Evolutionary conservation across 2,113 vertebrate species (phyloP).

Genomic region (Merops nubicus): DNA sequence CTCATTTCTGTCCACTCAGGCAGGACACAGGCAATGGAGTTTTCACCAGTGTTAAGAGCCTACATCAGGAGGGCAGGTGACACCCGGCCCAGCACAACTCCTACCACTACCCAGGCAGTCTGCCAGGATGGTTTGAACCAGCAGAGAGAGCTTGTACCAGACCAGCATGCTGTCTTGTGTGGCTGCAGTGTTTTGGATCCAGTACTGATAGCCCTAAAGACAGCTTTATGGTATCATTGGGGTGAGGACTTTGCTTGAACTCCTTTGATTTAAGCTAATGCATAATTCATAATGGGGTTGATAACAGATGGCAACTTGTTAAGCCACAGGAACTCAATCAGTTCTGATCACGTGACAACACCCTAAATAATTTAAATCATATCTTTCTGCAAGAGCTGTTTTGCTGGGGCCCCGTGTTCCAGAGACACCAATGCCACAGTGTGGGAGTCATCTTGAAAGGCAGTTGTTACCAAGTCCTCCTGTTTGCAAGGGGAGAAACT

Average conservation of each 20-base stretch:
- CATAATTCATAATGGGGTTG: conserved; percentile 53
- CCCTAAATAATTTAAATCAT: conserved; percentile 49
- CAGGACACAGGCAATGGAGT: background rate
- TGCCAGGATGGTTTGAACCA: background rate
- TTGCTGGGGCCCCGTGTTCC: background rate
- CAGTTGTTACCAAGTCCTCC: background rate
- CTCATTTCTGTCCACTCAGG: background rate
- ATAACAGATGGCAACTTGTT: conserved; percentile 67
- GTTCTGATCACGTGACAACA: conserved; percentile 60
- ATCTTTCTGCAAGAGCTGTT: background rate
- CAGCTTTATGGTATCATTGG: background rate
- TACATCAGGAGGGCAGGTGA: background rate
- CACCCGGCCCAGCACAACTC: background rate
- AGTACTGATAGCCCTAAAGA: background rate
- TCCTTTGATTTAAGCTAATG: conserved; percentile 38
- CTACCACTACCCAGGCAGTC: background rate
- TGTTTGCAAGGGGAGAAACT: background rate
- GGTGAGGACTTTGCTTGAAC: conserved; percentile 47
- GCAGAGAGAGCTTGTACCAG: background rate
- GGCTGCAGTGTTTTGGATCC: background rate
- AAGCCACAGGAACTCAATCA: conserved; percentile 68
- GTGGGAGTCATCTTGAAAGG: background rate
- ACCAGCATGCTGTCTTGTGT: background rate
- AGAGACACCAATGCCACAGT: background rate
- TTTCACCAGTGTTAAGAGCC: background rate